Percentiles rank a stretch among this genome's conserved stretches.
Conservation (phyloP, 2,797 vertebrate genomes). For the Falco rusticolus region DNA sequence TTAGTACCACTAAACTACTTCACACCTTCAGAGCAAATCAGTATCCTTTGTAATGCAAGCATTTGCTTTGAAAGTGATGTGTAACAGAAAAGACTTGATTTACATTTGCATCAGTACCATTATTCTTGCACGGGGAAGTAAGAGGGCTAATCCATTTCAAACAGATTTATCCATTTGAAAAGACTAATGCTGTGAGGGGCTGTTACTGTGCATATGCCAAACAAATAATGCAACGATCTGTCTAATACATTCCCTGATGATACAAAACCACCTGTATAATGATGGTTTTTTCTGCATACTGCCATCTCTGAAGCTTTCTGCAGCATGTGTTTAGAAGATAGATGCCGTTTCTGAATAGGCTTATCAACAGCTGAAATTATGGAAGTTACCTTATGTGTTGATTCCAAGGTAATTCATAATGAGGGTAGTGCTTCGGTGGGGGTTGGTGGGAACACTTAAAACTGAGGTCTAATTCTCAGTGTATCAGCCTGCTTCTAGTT, state of each 20-base stretch:
- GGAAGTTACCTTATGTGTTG: not conserved
- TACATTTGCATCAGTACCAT: slow-evolving; percentile 36
- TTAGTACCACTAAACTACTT: not conserved
- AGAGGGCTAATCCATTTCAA: slow-evolving; percentile 55
- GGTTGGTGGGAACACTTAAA: not conserved
- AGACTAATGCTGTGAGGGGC: not conserved
- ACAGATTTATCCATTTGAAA: slow-evolving; percentile 54
- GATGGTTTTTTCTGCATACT: not conserved
- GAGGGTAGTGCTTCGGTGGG: not conserved
- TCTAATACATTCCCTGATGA: not conserved
- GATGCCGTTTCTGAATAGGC: not conserved
- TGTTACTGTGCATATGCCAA: not conserved
- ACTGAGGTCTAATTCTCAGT: not conserved
- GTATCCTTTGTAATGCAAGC: slow-evolving; percentile 41
- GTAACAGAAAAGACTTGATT: slow-evolving; percentile 35
- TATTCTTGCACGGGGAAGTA: slow-evolving; percentile 12
- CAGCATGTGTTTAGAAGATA: not conserved
- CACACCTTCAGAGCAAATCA: slow-evolving; percentile 25
- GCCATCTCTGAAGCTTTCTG: not conserved
- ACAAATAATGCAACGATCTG: slow-evolving; percentile 24
- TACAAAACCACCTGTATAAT: not conserved
- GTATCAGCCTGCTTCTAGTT: not conserved
- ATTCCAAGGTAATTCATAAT: not conserved
- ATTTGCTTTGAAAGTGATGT: slow-evolving; percentile 59
- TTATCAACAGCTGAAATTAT: not conserved